phyloP scores from a whole-genome alignment of 2,113 vertebrate genomes.

The Geococcyx californianus region DNA sequence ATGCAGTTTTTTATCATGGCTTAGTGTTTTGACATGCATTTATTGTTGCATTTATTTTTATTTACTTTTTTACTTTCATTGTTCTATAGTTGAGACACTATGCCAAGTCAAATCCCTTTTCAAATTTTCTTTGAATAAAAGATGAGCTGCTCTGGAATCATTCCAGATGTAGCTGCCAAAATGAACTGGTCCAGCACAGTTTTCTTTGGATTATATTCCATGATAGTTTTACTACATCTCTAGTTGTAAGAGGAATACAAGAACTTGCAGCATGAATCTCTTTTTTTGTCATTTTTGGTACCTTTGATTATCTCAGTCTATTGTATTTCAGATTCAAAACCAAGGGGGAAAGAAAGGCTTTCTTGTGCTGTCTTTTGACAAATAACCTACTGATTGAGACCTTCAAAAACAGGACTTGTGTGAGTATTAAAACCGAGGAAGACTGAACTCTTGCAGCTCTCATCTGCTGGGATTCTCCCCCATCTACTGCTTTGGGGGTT shows the following conservation, averaged over 20 bases:
- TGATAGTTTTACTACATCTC: background rate
- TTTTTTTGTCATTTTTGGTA: background rate
- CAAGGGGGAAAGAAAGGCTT: background rate
- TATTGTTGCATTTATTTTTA: conserved; percentile 64
- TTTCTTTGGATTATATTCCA: conserved; percentile 33
- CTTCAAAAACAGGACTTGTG: background rate
- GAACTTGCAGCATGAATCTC: background rate
- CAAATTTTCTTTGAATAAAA: conserved; percentile 67
- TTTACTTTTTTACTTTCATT: conserved; percentile 59
- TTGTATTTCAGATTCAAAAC: background rate
- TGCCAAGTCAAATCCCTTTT: conserved; percentile 68
- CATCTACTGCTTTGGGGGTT: background rate
- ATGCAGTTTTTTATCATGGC: background rate
- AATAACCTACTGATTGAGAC: background rate
- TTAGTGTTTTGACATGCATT: conserved; percentile 54
- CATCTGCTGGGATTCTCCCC: background rate
- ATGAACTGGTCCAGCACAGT: conserved; percentile 20
- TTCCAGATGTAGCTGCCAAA: conserved; percentile 56
- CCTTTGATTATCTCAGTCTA: background rate
- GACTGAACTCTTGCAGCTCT: background rate
- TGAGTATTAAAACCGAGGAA: background rate
- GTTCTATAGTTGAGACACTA: conserved; percentile 33
- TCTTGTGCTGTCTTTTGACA: background rate
- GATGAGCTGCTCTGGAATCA: conserved; percentile 57
- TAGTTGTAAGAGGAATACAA: background rate